Evolutionary conservation across 1,140 invertebrate species (phyloP), one percentile per base, ranked within the genome.

Genomic region (Euura lappo): DNA sequence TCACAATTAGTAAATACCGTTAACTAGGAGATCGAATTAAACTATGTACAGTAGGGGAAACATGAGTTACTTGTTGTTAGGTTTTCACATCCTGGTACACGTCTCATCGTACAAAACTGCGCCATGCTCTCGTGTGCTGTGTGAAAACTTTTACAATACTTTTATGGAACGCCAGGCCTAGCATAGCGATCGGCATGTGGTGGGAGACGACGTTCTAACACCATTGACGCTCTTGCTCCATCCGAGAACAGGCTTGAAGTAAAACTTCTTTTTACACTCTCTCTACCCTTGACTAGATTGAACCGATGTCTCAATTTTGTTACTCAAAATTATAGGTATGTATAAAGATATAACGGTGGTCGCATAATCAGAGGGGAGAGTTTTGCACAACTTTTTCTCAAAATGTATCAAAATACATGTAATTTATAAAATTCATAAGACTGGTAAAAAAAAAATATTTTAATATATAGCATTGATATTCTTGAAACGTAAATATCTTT

Each of bases 1-100:
- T 82, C 79, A 60, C 81, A 83, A 68, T 68, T 60, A 60, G 51
- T 60, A 60, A 60, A 60, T 60, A 60, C 5, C 13, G 51, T 60
- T 60, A 60, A 60, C 51, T 60, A 60, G 51, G 51, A 60, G 51
- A 60, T 60, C 51, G 51, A 60, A 60, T 60, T 60, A 60, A 60
- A 60, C 51, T 60, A 60, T 28, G 28, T 28, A 28, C 28, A 28
- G 28, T 28, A 28, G 51, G 13, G 8, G 51, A 11, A 60, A 60
- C 51, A 60, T 60, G 51, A 60, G 51, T 60, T 60, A 60, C 13
- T 3, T 11, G 10, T 60, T n/a, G 13, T 60, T 5, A 60, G 51
- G 3, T 60, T 60, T 60, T 60, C 13, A 60, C 13, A 60, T 28
- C 3, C 13, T 60, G 13, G 13, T 60, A 60, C 8, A 60, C 3